A percentile compares a stretch with the other conserved stretches of the same genome.
Conservation (phyloP, 2,888 invertebrate genomes). For the Aleiodes testaceus region DNA sequence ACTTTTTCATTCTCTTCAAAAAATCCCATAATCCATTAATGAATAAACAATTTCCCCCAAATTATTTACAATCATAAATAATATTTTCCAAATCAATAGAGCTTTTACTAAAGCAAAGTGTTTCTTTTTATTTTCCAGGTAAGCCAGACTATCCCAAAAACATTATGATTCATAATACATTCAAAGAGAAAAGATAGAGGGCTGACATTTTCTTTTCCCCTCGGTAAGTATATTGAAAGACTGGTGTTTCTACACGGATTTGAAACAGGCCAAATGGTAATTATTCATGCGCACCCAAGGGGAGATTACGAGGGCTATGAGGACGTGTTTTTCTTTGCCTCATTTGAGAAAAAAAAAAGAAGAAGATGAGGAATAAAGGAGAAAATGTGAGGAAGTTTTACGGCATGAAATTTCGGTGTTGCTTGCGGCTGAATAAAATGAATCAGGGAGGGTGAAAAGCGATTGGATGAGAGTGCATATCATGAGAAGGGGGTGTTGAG, state of each 20-base stretch:
- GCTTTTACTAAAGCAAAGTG: constrained; percentile 33
- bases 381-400: constrained; percentile 18
- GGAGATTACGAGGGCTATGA: constrained; percentile 18
- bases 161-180: constrained; percentile 9
- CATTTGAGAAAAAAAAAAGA: constrained; percentile 10
- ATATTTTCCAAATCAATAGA: background rate
- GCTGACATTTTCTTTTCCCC: constrained; percentile 49
- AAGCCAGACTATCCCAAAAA: constrained; percentile 49
- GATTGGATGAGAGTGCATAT: constrained; percentile 36
- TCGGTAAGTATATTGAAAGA: constrained; percentile 31
- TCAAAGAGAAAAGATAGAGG: background rate
- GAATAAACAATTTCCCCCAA: no score
- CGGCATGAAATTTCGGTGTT: constrained; percentile 15
- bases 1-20: no score
- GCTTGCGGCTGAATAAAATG: constrained; percentile 30
- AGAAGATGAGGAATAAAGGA: constrained; percentile 21
- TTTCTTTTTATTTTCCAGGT: constrained; percentile 62
- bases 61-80: no score
- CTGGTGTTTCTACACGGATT: constrained; percentile 29
- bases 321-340: constrained; percentile 8
- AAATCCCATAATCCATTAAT: no score
- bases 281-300: constrained; percentile 55
- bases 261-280: constrained; percentile 42
- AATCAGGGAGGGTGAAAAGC: constrained; percentile 8
- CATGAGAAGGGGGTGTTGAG: constrained; percentile 32